Evolutionary conservation across 2,888 invertebrate genomes (phyloP), one percentile per base, ranked within the genome.

Genomic region (Ormia ochracea): DNA sequence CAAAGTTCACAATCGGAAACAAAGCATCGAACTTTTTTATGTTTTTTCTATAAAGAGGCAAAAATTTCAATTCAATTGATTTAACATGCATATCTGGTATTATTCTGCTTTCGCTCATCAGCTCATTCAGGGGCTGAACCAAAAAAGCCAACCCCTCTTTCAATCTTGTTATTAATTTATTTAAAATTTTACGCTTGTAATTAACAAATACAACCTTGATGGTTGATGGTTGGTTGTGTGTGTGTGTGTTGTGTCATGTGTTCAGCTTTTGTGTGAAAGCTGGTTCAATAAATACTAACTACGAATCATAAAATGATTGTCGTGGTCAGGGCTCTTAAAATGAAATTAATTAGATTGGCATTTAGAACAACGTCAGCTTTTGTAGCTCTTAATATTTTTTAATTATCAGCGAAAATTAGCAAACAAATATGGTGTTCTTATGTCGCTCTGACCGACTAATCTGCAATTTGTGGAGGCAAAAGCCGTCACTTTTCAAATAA

Each of bases 261-360:
- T 14, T n/a, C 41, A 14, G 31, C 17, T 26, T 58, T 28, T 58
- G 26, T 69, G 9, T 19, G 26, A 14, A 19, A 21, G 17, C 28
- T n/a, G 31, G 5, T 33, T 26, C n/a, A 50, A 12, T 61, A 6
- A 12, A 17, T 69, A 17, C 48, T 50, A 5, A n/a, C n/a, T 10
- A 28, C 28, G 41, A 28, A 70, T 33, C 21, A 48, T n/a, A n/a
- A n/a, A n/a, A 31, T 41, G 54, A 69, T 31, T 63, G 63, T 36
- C 76, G 70, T 63, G 69, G 76, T 76, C 76, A 76, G 76, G 69
- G 69, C 41, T 63, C 31, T 36, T 6, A 23, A n/a, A 56, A 54
- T 19, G 6, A 23, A 56, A 65, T 9, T 50, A 10, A 38, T 48
- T 26, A 12, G 21, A 26, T 36, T 31, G 23, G 17, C 31, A n/a